Evolutionary conservation across 2,888 invertebrate species (phyloP), one percentile per base, ranked within the genome.

Genomic region (Podotricha telesiphe): DNA sequence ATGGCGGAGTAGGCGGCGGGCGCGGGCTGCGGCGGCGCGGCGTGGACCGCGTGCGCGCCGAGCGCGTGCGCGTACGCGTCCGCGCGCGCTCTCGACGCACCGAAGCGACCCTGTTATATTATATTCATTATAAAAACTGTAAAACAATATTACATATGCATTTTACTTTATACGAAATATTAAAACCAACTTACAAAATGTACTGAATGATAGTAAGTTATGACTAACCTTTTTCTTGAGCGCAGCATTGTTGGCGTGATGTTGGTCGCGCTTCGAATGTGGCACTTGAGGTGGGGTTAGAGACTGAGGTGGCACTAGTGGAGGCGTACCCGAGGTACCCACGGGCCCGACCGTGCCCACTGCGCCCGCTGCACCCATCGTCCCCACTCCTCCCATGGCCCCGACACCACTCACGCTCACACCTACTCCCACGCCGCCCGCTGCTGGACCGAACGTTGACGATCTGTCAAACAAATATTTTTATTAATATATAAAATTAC

Each of bases 1-100:
- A 98, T 96, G 77, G 95, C 95, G 77, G 95, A 95, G 85, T 95
- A 95, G 76, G 95, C 94, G 73, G 92, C 91, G 74, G 94, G 89
- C 77, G 90, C 87, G 67, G 92, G 88, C 74, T 85, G 86, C 70
- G 86, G 88, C 64, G 94, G 88, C 82, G 90, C 74, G 82, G 86
- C 79, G 78, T 78, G 81, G 70, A 65, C 70, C 76, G 68, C 86
- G 81, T 69, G 86, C 75, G 74, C 83, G 80, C 79, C 77, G 62
- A 79, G 74, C 72, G 76, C 76, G 73, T 67, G 53, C 69, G 86
- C 76, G 63, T 79, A 74, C 72, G 76, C 76, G 73, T 67, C 62
- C 68, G 86, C 75, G 72, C 83, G 80, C 79, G 78, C 77, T 58
- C 79, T 74, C 70, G 76, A 75, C 71, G 77, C 74, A 81, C 82